A percentile compares a stretch with the other conserved stretches of the same genome.
Evolutionary conservation across 2,888 invertebrate species (phyloP).

Genomic region (Stenchaetothrips biformis): DNA sequence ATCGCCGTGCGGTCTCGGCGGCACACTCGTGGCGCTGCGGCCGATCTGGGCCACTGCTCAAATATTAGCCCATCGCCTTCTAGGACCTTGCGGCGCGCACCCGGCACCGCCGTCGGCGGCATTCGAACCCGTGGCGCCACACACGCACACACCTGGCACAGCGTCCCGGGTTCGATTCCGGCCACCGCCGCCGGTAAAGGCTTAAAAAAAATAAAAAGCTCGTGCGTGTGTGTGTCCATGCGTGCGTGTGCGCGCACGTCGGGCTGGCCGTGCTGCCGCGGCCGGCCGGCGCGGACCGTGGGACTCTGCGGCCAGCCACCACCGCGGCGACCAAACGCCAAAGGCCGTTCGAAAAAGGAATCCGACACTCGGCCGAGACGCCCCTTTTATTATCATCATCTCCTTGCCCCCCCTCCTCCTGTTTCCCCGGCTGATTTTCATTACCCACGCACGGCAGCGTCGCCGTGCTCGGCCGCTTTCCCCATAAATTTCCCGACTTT

Average conservation of each 20-base stretch:
- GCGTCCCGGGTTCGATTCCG: background rate
- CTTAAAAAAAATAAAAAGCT: no score
- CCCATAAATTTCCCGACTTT: slow-evolving; percentile 10
- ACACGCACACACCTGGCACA: no score
- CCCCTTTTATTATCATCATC: background rate
- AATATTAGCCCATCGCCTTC: no score
- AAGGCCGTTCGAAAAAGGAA: no score
- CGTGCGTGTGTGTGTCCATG: no score
- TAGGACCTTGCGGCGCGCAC: no score
- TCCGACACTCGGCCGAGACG: no score
- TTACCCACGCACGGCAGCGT: background rate
- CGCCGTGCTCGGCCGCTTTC: background rate
- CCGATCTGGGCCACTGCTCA: no score
- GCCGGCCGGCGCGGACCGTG: background rate
- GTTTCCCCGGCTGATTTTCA: background rate
- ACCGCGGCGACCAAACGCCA: background rate
- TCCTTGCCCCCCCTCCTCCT: background rate
- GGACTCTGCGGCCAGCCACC: background rate
- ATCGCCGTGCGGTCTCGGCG: background rate
- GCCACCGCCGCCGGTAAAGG: background rate
- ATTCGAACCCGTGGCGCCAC: background rate
- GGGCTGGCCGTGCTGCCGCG: no score
- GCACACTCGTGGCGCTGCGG: background rate
- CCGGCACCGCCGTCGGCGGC: background rate
- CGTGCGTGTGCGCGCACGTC: no score